Evolutionary conservation across 1,140 invertebrate species (phyloP).

Genomic region (Heliconius eleuchia): DNA sequence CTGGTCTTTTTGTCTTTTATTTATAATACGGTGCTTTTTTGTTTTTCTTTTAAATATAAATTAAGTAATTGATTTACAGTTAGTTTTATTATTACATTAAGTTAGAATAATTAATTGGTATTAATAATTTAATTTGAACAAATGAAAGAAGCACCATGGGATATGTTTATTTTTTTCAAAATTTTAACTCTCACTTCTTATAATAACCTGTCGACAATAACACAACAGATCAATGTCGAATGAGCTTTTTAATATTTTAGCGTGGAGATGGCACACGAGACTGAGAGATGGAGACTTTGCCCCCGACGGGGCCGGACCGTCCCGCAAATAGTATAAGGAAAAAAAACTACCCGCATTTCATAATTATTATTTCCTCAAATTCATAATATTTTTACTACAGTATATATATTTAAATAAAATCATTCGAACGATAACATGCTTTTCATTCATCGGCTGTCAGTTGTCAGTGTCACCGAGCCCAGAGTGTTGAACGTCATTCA

Average conservation of each 20-base stretch:
- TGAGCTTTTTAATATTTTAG: constrained; percentile 72
- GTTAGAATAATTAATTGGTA: background rate
- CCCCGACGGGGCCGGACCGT: constrained; percentile 71
- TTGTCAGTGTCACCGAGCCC: constrained; percentile 41
- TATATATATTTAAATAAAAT: constrained; percentile 68
- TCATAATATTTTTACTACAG: constrained; percentile 64
- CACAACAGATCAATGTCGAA: constrained; percentile 47
- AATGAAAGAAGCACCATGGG: constrained; percentile 23
- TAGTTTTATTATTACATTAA: background rate
- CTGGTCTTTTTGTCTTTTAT: constrained; percentile 30
- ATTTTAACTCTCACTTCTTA: constrained; percentile 30
- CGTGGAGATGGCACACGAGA: constrained; percentile 67
- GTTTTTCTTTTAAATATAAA: background rate
- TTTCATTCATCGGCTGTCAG: constrained; percentile 74
- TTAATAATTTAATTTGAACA: background rate
- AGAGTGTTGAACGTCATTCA: constrained; percentile 69
- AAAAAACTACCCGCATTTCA: constrained; percentile 44
- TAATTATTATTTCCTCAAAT: constrained; percentile 51
- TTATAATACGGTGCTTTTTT: constrained; percentile 30
- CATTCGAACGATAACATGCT: constrained; percentile 67
- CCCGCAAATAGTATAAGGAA: constrained; percentile 77
- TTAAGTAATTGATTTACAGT: background rate
- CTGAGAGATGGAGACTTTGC: constrained; percentile 76
- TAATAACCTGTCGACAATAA: constrained; percentile 20
- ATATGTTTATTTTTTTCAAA: constrained; percentile 37